phyloP scores from a whole-genome alignment of 2,113 vertebrate genomes.

The Acanthisitta chloris region DNA sequence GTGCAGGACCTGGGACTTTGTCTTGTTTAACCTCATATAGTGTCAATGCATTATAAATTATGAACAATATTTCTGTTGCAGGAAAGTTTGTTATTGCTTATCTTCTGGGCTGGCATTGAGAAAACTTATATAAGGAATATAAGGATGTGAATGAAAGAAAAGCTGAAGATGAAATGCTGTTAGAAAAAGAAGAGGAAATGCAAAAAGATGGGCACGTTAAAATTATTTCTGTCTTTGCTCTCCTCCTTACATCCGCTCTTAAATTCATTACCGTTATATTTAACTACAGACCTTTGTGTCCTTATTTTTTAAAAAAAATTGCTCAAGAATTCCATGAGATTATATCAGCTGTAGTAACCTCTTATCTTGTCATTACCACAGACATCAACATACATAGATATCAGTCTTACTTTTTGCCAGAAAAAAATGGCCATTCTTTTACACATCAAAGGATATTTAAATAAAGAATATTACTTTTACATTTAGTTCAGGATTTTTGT shows the following conservation, averaged over 20 bases:
- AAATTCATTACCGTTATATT: neutral
- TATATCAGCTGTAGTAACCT: neutral
- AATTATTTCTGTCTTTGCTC: neutral
- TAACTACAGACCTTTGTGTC: neutral
- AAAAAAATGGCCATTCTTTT: neutral
- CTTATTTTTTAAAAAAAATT: neutral
- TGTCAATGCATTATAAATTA: neutral
- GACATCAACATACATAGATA: neutral
- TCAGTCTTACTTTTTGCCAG: neutral
- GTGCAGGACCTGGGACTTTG: too few relatives aligned
- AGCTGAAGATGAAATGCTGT: neutral
- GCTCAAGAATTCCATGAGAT: neutral
- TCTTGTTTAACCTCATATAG: too few relatives aligned
- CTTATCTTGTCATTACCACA: neutral
- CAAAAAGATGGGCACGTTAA: neutral
- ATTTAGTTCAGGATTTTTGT: neutral
- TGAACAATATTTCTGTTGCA: neutral
- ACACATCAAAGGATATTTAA: neutral
- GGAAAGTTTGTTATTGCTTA: neutral
- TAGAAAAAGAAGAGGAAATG: neutral
- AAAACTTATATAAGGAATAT: neutral
- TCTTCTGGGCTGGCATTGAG: neutral
- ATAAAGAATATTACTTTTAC: neutral
- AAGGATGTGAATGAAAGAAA: neutral
- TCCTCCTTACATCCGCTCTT: neutral